Conservation (phyloP, 2,888 invertebrate genomes). For the Ptychoptera albimana region DNA sequence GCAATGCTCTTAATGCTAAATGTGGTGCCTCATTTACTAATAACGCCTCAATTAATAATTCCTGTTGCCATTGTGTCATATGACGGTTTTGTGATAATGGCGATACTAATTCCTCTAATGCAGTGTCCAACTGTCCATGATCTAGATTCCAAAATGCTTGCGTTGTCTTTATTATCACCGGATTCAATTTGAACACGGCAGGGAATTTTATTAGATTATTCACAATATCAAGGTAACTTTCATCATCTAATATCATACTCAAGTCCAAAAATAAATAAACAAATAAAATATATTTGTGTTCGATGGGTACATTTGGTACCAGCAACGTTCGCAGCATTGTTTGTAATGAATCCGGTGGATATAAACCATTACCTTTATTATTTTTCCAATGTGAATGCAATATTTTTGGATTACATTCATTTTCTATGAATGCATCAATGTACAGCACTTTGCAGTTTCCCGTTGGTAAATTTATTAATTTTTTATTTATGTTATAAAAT, state of each 20-base stretch:
- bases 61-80: conserved; percentile 22
- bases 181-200: conserved; percentile 58
- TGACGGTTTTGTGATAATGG: conserved; percentile 18
- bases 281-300: conserved; percentile 61
- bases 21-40: conserved; percentile 17
- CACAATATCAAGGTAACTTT: conserved; percentile 43
- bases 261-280: conserved; percentile 73
- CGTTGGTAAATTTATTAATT: conserved; percentile 15
- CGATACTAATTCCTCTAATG: conserved; percentile 22
- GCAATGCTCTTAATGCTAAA: conserved; percentile 20
- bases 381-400: conserved; percentile 46
- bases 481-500: conserved; percentile 14
- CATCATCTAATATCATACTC: conserved; percentile 48
- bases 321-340: conserved; percentile 61
- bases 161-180: conserved; percentile 58
- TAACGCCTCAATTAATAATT: conserved; percentile 21
- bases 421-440: conserved; percentile 22
- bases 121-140: conserved; percentile 56
- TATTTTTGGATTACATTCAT: conserved; percentile 35
- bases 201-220: conserved; percentile 65
- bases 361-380: conserved; percentile 47
- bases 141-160: conserved; percentile 85
- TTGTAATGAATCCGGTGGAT: conserved; percentile 74
- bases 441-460: conserved; percentile 20
- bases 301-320: conserved; percentile 44